Evolutionary conservation across 2,888 invertebrate genomes (phyloP), one percentile per base, ranked within the genome.

Genomic region (Thecocarcelia acutangulata): DNA sequence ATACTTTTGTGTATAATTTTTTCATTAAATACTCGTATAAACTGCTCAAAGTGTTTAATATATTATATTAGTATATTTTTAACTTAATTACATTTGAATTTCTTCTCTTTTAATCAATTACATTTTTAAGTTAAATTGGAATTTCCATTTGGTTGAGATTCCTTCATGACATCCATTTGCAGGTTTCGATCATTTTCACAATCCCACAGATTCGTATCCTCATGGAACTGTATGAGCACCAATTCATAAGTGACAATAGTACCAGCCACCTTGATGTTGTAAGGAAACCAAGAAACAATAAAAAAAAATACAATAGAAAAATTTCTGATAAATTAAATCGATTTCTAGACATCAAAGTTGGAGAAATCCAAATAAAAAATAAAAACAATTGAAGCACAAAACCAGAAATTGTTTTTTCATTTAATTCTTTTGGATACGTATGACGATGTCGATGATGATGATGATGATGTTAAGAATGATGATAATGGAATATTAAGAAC

Each of bases 231-330:
- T 50, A 93, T 92, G 44, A 93, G 87, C 1, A 93, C 93, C 58
- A 93, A 86, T 86, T 93, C 93, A 84, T 93, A 93, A 0, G 93
- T 93, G 13, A 93, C 92, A 70, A 93, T 93, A 0, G 93, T 93
- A n/a, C 93, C 93, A 24, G 92, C 93, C 15, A 93, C 92, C 93
- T 93, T 85, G 85, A 73, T 58, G 37, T 37, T 19, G 37, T 24
- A 5, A 80, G 33, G n/a, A n/a, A 11, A 15, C 21, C 24, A 13
- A 42, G 24, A 63, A 42, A 52, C 33, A 66, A 64, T 15, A 19
- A 59, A 73, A 77, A 17, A 52, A 15, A 33, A 33, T 8, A 19
- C 15, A 48, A 3, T 37, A 19, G 21, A 15, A 50, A 40, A 15
- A 8, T 6, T 5, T 54, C 3, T 17, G 11, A 54, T 52, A 52